Evolutionary conservation across 2,113 vertebrate species (phyloP), one percentile per base, ranked within the genome.

Genomic region (Syngnathus floridae): DNA sequence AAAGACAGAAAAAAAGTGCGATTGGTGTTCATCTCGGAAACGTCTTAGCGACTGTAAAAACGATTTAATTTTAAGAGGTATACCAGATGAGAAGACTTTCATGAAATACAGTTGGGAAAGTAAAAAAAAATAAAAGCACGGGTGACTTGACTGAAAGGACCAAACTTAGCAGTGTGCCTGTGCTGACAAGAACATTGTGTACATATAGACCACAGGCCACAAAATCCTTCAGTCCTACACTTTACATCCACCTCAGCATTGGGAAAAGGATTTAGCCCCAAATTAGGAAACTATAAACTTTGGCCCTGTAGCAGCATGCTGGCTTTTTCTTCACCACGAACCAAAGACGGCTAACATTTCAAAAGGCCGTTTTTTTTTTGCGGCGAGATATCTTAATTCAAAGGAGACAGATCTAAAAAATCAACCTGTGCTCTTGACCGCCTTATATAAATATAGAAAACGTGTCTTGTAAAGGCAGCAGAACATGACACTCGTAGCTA

Each of bases 1-100:
- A 22, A 54, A 55, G 52, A 74, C 5, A 48, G 62, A 62, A 61
- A 67, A 21, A 64, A 51, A 45, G 11, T 14, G 22, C 26, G 22
- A 31, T 2, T 11, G 51, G n/a, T 54, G 51, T 22, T 54, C 51
- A 13, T 54, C 8, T 4, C 21, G 12, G 22, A 13, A 45, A 45
- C 3, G 14, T 16, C 13, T 45, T 45, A 16, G 43, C 43, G 4
- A 45, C 26, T 31, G 26, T 31, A 31, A 31, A 31, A 31, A 31
- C 26, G 26, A 31, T 31, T 3, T 3, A 0, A 31, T 41, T 41
- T 41, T 41, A 52, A 21, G 21, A 21, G 7, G 11, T 4, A 22
- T 12, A 52, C 16, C 45, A 5, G 45, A 46, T 16, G 45, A 19
- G 16, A 46, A 46, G 16, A 5, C 16, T 46, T 46, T 17, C 45